Evolutionary conservation across 1,140 invertebrate genomes (phyloP).

Genomic region (Melipona quadrifasciata): DNA sequence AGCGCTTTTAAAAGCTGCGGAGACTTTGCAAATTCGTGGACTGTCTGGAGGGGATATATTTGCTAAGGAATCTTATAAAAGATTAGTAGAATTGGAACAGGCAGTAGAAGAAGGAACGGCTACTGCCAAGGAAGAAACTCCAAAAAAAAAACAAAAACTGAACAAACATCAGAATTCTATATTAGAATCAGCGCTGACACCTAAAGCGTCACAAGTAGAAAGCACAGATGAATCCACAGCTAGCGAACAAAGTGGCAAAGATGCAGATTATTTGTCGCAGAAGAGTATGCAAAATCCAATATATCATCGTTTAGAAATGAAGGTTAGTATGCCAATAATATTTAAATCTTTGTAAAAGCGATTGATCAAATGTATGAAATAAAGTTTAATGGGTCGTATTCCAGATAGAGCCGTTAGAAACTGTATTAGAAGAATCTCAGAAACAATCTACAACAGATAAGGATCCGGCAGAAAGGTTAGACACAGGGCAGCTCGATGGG

Average conservation of each 20-base stretch:
- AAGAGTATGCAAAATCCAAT: slow-evolving; percentile 70
- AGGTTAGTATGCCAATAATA: slow-evolving; percentile 62
- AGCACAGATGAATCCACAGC: slow-evolving; percentile 66
- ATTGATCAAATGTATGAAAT: neutral
- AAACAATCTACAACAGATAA: slow-evolving; percentile 64
- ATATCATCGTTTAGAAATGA: slow-evolving; percentile 76
- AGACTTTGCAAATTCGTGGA: slow-evolving; percentile 85
- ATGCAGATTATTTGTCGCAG: slow-evolving; percentile 61
- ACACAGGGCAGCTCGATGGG: slow-evolving; percentile 67
- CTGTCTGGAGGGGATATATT: slow-evolving; percentile 82
- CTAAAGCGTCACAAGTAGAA: slow-evolving; percentile 64
- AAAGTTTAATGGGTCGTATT: slow-evolving; percentile 34
- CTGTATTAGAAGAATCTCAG: slow-evolving; percentile 68
- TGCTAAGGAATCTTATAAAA: slow-evolving; percentile 76
- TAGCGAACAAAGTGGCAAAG: slow-evolving; percentile 71
- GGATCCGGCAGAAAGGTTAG: slow-evolving; percentile 68
- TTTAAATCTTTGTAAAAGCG: too few species aligned
- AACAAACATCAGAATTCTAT: slow-evolving; percentile 70
- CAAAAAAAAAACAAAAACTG: slow-evolving; percentile 74
- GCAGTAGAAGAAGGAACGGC: slow-evolving; percentile 58
- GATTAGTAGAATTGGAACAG: slow-evolving; percentile 70
- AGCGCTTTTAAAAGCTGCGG: slow-evolving; percentile 84
- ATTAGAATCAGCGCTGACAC: slow-evolving; percentile 73
- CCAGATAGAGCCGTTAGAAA: slow-evolving; percentile 76
- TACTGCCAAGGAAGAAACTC: slow-evolving; percentile 58